A percentile compares a stretch with the other conserved stretches of the same genome.
phyloP scores from a whole-genome alignment of 2,797 vertebrate species.

The Valencia hispanica region DNA sequence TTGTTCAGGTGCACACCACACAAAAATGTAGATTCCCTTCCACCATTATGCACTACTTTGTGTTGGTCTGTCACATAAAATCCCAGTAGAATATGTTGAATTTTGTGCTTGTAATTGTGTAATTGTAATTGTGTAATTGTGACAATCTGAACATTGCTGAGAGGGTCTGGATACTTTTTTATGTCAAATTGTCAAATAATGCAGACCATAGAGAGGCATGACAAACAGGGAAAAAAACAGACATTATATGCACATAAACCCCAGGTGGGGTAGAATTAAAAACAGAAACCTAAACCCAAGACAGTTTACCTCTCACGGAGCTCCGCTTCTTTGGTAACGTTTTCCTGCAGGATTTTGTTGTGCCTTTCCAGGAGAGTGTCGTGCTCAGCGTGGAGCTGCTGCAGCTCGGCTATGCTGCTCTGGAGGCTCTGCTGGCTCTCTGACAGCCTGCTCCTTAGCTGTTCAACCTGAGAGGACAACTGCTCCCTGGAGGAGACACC shows the following conservation, averaged over 20 bases:
- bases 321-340: conserved; percentile 91
- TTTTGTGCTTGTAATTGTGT: not conserved
- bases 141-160: not conserved
- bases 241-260: not conserved
- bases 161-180: not conserved
- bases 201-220: not conserved
- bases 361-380: conserved; percentile 94
- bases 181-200: not conserved
- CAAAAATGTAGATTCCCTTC: too few relatives aligned
- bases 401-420: conserved; percentile 83
- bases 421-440: conserved; percentile 90
- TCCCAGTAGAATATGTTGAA: not conserved
- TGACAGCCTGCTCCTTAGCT: conserved; percentile 87
- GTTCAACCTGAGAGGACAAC: conserved; percentile 85
- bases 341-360: conserved; percentile 97
- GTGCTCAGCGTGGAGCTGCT: conserved; percentile 89
- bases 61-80: not conserved
- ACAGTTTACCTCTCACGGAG: conserved; percentile 90
- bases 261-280: not conserved
- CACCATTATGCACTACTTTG: not conserved
- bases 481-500: conserved; percentile 83
- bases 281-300: not conserved
- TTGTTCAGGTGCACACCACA: not conserved
- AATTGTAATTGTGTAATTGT: too few relatives aligned
- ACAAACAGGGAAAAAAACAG: too few relatives aligned